Conservation (phyloP, 92 coral and sea anemone genomes). For the Paramuricea clavata region DNA sequence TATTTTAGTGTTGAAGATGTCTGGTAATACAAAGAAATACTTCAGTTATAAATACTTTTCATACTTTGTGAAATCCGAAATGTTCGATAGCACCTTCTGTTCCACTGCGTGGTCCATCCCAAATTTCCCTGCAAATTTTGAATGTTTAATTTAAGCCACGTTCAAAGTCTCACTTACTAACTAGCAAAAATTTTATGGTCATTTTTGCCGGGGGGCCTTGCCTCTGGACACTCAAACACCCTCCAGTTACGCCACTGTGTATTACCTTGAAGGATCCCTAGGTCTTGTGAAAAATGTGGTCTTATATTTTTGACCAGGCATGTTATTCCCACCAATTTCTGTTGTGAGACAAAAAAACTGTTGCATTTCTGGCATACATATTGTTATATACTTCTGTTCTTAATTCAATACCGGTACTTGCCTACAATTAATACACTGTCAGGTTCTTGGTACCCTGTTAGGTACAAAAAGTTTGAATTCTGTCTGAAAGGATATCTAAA, state of each 20-base stretch:
- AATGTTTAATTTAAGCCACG: too few relatives aligned
- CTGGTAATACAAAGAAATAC: too few relatives aligned
- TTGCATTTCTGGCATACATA: not conserved
- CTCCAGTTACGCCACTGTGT: too few relatives aligned
- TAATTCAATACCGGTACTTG: constrained; percentile 46
- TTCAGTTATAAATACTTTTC: not conserved
- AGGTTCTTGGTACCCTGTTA: constrained; percentile 96
- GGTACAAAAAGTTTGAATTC: constrained; percentile 90
- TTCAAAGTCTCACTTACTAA: too few relatives aligned
- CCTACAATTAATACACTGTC: constrained; percentile 93
- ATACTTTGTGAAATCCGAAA: constrained; percentile 91
- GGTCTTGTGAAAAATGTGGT: constrained; percentile 90
- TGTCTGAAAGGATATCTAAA: constrained; percentile 91
- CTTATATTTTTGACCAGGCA: constrained; percentile 74
- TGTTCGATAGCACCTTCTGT: constrained; percentile 80
- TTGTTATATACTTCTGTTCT: not conserved
- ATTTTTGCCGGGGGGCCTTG: too few relatives aligned
- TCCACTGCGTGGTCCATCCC: constrained; percentile 97
- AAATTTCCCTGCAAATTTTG: constrained; percentile 73
- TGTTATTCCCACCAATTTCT: constrained; percentile 79
- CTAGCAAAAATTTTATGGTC: too few relatives aligned
- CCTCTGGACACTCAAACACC: too few relatives aligned
- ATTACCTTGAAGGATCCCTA: constrained; percentile 84
- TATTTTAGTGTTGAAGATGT: not conserved
- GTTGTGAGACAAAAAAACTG: not conserved